Evolutionary conservation across 2,888 invertebrate genomes (phyloP), one percentile per base, ranked within the genome.

Genomic region (Coecobrya sp.): DNA sequence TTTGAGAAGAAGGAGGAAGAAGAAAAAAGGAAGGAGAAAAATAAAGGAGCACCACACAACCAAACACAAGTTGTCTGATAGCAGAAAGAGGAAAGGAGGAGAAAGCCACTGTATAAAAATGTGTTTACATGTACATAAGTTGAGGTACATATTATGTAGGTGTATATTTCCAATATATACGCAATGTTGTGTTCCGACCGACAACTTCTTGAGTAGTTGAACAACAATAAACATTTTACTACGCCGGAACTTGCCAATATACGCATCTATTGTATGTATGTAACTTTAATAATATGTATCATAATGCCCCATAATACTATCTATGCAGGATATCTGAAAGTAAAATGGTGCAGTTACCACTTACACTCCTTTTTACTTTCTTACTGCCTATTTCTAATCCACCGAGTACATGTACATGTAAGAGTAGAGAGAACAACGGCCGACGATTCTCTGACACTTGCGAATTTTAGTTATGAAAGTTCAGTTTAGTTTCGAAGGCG

Each of bases 91-190:
- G 70, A 70, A 19, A 73, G 73, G 16, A 73, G 45, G 45, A 42
- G 65, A 73, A 73, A 73, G 73, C 45, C 73, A 22, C 73, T 45
- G 45, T 68, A 68, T 73, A 45, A 73, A 45, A 68, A 11, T 68
- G 59, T n/a, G 36, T 36, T 13, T 11, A 49, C 49, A 49, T 13
- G 19, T 59, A 59, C 19, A 55, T 13, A 55, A n/a, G 7, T 13
- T 27, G 5, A 25, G 8, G 27, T n/a, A 25, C 27, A 5, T 65
- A n/a, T n/a, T n/a, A n/a, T n/a, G n/a, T n/a, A n/a, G n/a, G n/a
- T n/a, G n/a, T n/a, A n/a, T n/a, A 59, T 59, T 10, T 59, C 5
- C 19, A 19, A 10, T 13, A 49, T 49, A 49, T 36, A 36, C 2
- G 36, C 36, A 36, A 36, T 7, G 36, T 36, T 36, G 36, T 36